Conservation (phyloP, 2,113 vertebrate species). For the Mystacornis crossleyi region DNA sequence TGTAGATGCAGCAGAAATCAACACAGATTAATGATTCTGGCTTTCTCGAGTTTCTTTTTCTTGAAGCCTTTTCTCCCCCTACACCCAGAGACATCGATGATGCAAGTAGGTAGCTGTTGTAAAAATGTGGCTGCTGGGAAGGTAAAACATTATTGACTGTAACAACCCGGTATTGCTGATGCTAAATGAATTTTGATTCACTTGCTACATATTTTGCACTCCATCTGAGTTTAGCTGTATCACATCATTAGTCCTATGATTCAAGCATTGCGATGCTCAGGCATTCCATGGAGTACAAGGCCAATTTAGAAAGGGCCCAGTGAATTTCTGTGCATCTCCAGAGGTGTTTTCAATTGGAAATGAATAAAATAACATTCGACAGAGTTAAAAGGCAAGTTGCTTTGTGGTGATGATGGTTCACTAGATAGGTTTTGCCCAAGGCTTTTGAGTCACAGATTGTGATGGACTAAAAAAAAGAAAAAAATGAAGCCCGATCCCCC, state of each 20-base stretch:
- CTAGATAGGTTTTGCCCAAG: background rate
- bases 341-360: slow-evolving; percentile 43
- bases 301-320: background rate
- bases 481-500: background rate
- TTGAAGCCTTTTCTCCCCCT: background rate
- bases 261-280: background rate
- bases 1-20: background rate
- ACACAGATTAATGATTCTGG: background rate
- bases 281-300: background rate
- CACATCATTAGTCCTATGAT: background rate
- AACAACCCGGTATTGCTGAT: background rate
- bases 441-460: slow-evolving; percentile 14
- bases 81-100: background rate
- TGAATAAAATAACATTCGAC: slow-evolving; percentile 28
- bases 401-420: slow-evolving; percentile 30
- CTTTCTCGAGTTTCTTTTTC: background rate
- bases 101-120: slow-evolving; percentile 25
- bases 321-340: background rate
- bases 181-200: slow-evolving; percentile 6
- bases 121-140: slow-evolving; percentile 35
- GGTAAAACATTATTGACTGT: background rate
- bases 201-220: background rate
- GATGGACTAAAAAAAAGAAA: background rate
- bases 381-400: slow-evolving; percentile 22
- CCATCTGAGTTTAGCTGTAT: background rate